These are phyloP conservation scores for Rhagoletis pomonella DNA, from an alignment of 1,140 invertebrate species.

Conservation along the genomic window DNA sequence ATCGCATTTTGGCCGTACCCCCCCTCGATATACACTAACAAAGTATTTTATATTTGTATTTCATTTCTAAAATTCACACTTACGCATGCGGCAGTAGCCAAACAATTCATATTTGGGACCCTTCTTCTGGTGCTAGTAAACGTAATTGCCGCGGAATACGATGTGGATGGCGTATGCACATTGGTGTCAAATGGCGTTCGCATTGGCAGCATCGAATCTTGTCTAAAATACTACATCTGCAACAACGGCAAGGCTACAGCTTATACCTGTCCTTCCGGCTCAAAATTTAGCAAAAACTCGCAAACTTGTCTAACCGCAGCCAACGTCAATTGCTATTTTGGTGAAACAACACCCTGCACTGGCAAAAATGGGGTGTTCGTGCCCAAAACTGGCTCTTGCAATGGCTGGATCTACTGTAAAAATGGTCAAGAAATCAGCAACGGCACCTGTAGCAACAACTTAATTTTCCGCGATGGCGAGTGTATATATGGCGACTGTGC, in stretches of 20 bases:
- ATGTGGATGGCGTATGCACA: conserved; percentile 50
- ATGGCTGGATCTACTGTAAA: conserved; percentile 47
- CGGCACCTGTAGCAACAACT: neutral
- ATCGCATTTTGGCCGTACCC: no score
- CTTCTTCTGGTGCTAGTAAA: neutral
- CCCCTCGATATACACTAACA: no score
- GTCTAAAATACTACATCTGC: conserved; percentile 50
- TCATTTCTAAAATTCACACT: no score
- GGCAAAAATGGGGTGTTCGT: neutral
- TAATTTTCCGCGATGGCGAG: conserved; percentile 15
- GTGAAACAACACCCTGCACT: neutral
- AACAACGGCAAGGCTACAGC: conserved; percentile 7
- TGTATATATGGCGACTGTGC: conserved; percentile 36
- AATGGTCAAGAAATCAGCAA: neutral
- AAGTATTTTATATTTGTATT: no score
- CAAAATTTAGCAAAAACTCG: conserved; percentile 44
- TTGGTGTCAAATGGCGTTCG: conserved; percentile 18
- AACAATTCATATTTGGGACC: conserved; percentile 10
- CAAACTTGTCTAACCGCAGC: conserved; percentile 13
- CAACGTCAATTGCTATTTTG: conserved; percentile 6
- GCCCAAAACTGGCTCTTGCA: neutral
- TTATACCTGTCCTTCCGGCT: neutral
- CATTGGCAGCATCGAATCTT: conserved; percentile 52
- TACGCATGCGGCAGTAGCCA: neutral
- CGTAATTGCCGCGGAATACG: conserved; percentile 46